These are phyloP conservation scores for Tipula unca DNA, from an alignment of 2,888 invertebrate species.

Conservation along the genomic window DNA sequence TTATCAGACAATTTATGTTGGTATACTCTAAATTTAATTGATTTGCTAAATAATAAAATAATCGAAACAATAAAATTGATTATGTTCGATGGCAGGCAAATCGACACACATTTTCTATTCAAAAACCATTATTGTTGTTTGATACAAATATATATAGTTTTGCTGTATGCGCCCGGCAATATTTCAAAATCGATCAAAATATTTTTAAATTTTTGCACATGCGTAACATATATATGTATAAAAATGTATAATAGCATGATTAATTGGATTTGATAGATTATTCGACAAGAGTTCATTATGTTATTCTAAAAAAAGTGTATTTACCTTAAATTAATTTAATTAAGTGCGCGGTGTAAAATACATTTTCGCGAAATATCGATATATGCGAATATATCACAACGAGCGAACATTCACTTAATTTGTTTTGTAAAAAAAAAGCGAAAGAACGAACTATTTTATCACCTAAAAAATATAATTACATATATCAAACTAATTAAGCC, in stretches of 20 bases:
- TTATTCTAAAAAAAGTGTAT: neutral
- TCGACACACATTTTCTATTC: neutral
- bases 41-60: neutral
- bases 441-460: neutral
- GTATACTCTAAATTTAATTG: neutral
- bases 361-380: neutral
- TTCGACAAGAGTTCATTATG: neutral
- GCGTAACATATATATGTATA: no score
- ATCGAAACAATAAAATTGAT: neutral
- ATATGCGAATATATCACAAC: neutral
- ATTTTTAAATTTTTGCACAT: neutral
- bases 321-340: neutral
- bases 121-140: neutral
- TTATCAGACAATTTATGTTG: neutral
- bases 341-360: neutral
- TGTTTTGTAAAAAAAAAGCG: neutral
- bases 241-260: neutral
- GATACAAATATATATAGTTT: neutral
- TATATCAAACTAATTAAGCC: neutral
- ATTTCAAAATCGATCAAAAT: neutral
- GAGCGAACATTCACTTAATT: neutral
- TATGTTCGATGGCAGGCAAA: constrained; percentile 14
- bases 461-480: neutral
- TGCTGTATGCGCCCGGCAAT: neutral
- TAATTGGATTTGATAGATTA: neutral